Percentiles rank a stretch among this genome's conserved stretches.
These are phyloP conservation scores for Porites divaricata DNA, from an alignment of 92 coral and sea anemone genomes.

Conservation along the genomic window DNA sequence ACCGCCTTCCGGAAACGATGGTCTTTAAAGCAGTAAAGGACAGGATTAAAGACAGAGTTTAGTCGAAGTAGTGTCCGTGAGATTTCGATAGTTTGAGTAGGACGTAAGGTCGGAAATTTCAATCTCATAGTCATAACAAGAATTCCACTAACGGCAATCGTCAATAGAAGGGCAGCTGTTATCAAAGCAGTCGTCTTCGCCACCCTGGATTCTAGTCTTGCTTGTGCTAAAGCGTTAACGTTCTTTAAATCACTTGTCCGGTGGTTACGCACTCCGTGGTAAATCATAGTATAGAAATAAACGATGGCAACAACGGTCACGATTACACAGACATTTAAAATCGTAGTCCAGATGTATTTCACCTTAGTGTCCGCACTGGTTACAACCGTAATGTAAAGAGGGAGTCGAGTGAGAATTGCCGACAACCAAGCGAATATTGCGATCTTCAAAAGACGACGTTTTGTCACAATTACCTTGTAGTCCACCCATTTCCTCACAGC, in stretches of 20 bases:
- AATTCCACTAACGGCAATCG: neutral
- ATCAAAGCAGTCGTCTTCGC: neutral
- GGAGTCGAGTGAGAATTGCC: neutral
- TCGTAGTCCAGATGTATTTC: neutral
- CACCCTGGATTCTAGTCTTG: conserved; percentile 1
- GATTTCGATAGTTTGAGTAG: neutral
- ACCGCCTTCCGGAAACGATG: neutral
- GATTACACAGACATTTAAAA: neutral
- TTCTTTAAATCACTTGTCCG: neutral
- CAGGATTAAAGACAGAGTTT: neutral
- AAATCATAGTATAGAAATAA: neutral
- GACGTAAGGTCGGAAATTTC: neutral
- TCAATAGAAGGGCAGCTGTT: neutral
- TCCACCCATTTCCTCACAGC: neutral
- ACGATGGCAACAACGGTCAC: neutral
- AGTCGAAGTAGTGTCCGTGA: neutral
- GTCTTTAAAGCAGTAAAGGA: neutral
- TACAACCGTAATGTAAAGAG: too few species aligned
- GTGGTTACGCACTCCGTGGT: neutral
- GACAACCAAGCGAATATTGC: neutral
- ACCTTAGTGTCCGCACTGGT: neutral
- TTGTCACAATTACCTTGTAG: neutral
- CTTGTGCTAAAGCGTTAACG: neutral
- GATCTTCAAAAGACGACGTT: neutral
- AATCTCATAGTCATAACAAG: neutral